Base-by-base conservation (phyloP, 2,888 invertebrate species). In the Ypsolopha sequella region DNA sequence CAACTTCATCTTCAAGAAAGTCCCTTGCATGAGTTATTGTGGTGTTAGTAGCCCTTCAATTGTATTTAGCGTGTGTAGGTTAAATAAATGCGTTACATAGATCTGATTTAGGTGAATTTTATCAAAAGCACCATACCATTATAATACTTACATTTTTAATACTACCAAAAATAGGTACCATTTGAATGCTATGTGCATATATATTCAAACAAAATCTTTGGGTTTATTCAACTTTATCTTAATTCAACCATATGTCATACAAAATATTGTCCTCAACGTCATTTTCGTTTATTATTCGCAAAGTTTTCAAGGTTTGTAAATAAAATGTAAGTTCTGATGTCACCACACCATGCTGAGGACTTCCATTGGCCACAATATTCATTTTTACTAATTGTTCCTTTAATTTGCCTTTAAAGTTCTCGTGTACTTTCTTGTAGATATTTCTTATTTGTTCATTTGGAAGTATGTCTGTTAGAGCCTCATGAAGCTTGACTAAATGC, bases 271-370 rank as follows among this genome's bases (percentile, higher is more conserved):
- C 91, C 64, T 90, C 90, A 65, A 92, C 81, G 71, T 93, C 92
- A 63, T 91, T 90, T 53, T 89, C 88, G 36, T 93, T 93, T 63
- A 96, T 85, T 36, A 94, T 92, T 72, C 93, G 91, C 36, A 96
- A 84, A 60, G 92, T 93, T 68, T 93, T 91, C 63, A 97, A 88
- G 53, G 95, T 95, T 80, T 96, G 94, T 65, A 95, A 88, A 75
- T 97, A 97, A 81, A 96, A 96, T 55, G 95, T 94, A 66, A 96
- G 80, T 84, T 97, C 97, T 7, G 95, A 94, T 38, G 95, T 96
- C n/a, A 97, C 96, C 51, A 95, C 92, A 43, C 97, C 97, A 73
- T 98, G 97, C 70, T 97, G 96, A 1, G 98, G 98, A 48, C 97
- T 97, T n/a, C 97, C 97, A 82, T 98, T 96, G 62, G 96, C 97